Percentiles rank a stretch among this genome's conserved stretches.
Conservation (phyloP, 1,140 invertebrate species). For the Nixonia krombeini region DNA sequence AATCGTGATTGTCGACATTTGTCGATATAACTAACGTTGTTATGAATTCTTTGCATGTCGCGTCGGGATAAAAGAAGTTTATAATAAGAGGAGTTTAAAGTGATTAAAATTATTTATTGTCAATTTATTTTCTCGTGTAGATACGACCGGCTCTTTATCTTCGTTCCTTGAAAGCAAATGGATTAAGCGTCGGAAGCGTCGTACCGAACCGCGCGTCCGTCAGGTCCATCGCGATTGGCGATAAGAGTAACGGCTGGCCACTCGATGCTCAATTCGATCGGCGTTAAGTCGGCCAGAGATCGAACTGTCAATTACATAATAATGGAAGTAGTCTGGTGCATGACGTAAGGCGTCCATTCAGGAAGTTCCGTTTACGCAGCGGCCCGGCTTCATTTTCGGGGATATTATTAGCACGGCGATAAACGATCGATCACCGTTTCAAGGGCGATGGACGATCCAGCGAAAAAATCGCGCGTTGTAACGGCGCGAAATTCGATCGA, state of each 20-base stretch:
- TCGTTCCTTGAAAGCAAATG: conserved; percentile 34
- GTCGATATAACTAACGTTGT: no score
- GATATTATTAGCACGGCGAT: conserved; percentile 38
- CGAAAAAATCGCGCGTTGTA: no score
- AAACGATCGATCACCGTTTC: conserved; percentile 1
- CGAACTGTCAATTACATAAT: conserved; percentile 31
- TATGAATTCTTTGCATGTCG: no score
- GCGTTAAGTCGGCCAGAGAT: conserved; percentile 15
- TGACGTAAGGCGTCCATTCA: conserved; percentile 27
- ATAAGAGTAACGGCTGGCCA: conserved; percentile 11
- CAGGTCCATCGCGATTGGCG: conserved; percentile 8
- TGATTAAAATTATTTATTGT: no score
- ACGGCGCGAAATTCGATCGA: no score
- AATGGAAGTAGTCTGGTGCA: conserved; percentile 17
- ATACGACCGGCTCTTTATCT: conserved; percentile 14
- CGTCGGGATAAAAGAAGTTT: no score
- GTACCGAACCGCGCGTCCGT: background rate
- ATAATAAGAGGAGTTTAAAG: no score
- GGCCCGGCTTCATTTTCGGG: conserved; percentile 27
- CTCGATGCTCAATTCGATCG: conserved; percentile 5
- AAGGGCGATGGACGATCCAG: no score
- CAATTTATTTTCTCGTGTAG: no score
- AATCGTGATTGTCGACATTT: no score
- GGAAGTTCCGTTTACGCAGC: no score
- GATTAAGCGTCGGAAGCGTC: conserved; percentile 17